Evolutionary conservation across 2,113 vertebrate genomes (phyloP).

Genomic region (Myrmecophaga tridactyla): DNA sequence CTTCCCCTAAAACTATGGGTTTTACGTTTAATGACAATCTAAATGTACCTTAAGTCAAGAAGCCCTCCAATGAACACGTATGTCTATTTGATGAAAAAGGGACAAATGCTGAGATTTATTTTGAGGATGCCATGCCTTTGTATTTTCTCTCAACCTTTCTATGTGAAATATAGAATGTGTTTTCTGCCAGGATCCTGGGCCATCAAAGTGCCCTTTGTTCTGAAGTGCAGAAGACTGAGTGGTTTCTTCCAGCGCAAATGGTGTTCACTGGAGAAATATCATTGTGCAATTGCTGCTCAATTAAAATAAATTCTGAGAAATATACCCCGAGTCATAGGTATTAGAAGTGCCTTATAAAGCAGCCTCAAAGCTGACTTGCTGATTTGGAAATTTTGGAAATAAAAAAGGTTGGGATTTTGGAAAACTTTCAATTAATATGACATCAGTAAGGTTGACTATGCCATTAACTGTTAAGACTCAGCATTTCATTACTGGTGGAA

Average conservation of each 20-base stretch:
- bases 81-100: background rate
- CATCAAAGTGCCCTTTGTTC: background rate
- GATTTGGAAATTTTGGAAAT: slow-evolving; percentile 41
- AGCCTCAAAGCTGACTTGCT: background rate
- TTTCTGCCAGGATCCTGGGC: background rate
- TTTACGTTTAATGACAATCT: background rate
- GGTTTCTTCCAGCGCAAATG: slow-evolving; percentile 17
- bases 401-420: slow-evolving; percentile 30
- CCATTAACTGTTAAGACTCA: background rate
- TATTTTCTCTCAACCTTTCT: background rate
- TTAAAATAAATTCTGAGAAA: slow-evolving; percentile 40
- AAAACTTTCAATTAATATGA: background rate
- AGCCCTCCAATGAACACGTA: background rate
- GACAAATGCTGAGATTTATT: background rate
- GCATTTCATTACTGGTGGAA: background rate
- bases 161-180: background rate
- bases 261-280: background rate
- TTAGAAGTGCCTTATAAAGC: background rate
- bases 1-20: background rate
- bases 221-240: background rate
- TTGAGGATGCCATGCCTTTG: background rate
- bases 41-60: background rate
- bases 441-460: background rate
- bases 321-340: background rate
- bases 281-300: background rate